These are phyloP conservation scores for Pelobates fuscus DNA, from an alignment of 2,113 vertebrate genomes.

Conservation along the genomic window DNA sequence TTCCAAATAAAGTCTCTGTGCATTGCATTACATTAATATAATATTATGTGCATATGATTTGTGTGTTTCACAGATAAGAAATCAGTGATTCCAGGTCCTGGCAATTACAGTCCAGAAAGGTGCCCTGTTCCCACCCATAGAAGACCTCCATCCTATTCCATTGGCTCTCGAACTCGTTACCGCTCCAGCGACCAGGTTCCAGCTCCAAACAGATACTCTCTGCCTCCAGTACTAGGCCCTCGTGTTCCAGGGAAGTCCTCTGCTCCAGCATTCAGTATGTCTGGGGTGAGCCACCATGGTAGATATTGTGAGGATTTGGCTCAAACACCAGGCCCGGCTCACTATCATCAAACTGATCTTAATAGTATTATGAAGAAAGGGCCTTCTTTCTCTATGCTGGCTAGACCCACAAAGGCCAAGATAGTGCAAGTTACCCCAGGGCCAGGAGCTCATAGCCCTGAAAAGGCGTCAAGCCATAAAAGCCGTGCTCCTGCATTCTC, in stretches of 20 bases:
- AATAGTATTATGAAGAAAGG: constrained; percentile 68
- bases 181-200: constrained; percentile 69
- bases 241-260: constrained; percentile 70
- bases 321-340: constrained; percentile 75
- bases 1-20: too few species aligned
- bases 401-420: constrained; percentile 62
- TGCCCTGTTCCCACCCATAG: constrained; percentile 69
- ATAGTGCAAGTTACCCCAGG: constrained; percentile 64
- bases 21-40: too few species aligned
- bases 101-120: constrained; percentile 81
- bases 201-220: constrained; percentile 80
- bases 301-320: constrained; percentile 72
- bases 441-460: constrained; percentile 76
- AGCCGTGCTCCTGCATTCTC: constrained; percentile 72
- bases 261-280: constrained; percentile 75
- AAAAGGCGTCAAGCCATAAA: constrained; percentile 69
- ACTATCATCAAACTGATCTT: constrained; percentile 74
- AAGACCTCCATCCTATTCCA: constrained; percentile 76
- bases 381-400: constrained; percentile 82
- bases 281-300: constrained; percentile 53
- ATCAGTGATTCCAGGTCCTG: constrained; percentile 75
- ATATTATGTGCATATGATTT: constrained; percentile 42
- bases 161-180: constrained; percentile 73
- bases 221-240: constrained; percentile 78
- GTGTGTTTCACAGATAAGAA: constrained; percentile 24